Evolutionary conservation across 2,888 invertebrate species (phyloP).

Genomic region (Eupithecia subumbrata): DNA sequence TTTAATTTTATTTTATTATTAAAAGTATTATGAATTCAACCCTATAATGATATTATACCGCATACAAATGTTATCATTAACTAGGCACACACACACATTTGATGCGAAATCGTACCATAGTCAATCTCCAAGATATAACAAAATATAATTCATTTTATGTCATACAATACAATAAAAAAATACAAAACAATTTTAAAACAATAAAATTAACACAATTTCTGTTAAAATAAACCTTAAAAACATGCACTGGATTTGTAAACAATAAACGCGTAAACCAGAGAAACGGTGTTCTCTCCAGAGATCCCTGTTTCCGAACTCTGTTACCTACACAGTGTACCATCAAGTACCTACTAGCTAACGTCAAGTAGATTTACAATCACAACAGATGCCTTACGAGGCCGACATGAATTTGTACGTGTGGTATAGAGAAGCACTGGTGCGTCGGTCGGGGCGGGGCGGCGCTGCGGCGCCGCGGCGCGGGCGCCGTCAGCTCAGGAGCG

Average conservation of each 20-base stretch:
- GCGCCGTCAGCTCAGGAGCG: constrained; percentile 84
- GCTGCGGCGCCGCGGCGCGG: constrained; percentile 31
- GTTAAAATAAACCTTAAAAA: neutral
- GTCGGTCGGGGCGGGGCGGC: neutral
- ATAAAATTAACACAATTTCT: constrained; percentile 6
- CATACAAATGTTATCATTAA: neutral
- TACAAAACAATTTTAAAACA: neutral
- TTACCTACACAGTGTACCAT: constrained; percentile 29
- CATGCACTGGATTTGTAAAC: neutral
- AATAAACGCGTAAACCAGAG: neutral
- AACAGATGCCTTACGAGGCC: constrained; percentile 17
- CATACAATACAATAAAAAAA: neutral
- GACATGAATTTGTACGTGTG: constrained; percentile 43
- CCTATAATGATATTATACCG: neutral
- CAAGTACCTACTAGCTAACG: constrained; percentile 16
- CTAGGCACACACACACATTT: neutral
- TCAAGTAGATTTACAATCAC: constrained; percentile 10
- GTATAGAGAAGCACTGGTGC: constrained; percentile 20
- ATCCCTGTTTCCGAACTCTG: constrained; percentile 58
- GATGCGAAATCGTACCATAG: neutral
- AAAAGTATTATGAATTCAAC: no score
- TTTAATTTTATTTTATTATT: neutral
- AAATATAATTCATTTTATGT: neutral
- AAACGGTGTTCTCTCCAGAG: neutral
- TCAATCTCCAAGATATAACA: neutral